A percentile compares a stretch with the other conserved stretches of the same genome.
phyloP scores from a whole-genome alignment of 2,888 invertebrate genomes.

The Cinara cedri region DNA sequence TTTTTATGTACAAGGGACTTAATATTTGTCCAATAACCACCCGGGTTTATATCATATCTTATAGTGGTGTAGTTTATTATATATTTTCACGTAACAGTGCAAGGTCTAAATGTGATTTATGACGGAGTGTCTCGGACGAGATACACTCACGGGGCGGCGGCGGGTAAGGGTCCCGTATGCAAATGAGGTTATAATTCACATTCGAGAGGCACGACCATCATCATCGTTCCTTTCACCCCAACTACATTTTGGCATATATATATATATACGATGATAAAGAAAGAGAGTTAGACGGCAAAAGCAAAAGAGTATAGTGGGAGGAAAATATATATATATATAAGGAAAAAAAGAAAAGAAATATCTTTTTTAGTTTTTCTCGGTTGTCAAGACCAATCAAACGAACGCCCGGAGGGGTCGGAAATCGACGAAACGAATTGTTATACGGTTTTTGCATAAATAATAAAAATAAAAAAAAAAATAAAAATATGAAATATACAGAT shows the following conservation, averaged over 20 bases:
- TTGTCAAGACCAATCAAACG: slow-evolving; percentile 57
- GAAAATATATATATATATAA: too few species aligned
- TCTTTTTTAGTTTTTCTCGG: slow-evolving; percentile 46
- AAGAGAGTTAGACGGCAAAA: too few species aligned
- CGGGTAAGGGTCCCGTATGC: slow-evolving; percentile 56
- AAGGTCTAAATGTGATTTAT: slow-evolving; percentile 56
- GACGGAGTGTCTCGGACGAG: slow-evolving; percentile 56
- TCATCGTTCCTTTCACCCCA: slow-evolving; percentile 46
- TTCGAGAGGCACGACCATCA: slow-evolving; percentile 53
- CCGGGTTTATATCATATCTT: slow-evolving; percentile 47
- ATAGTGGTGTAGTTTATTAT: slow-evolving; percentile 15
- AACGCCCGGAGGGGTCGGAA: slow-evolving; percentile 45
- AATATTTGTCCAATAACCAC: slow-evolving; percentile 56
- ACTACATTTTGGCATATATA: slow-evolving; percentile 21
- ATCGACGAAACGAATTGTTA: slow-evolving; percentile 53
- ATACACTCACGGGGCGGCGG: slow-evolving; percentile 50
- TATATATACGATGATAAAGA: not conserved
- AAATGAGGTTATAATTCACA: slow-evolving; percentile 57
- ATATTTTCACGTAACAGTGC: slow-evolving; percentile 48
- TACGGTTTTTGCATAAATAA: slow-evolving; percentile 53
- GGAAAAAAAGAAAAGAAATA: slow-evolving; percentile 37
- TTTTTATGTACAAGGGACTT: slow-evolving; percentile 31
- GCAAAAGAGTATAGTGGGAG: not conserved
- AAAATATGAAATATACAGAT: not conserved
- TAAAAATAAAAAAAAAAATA: slow-evolving; percentile 32